phyloP scores from a whole-genome alignment of 2,797 vertebrate genomes.

The Huso huso region DNA sequence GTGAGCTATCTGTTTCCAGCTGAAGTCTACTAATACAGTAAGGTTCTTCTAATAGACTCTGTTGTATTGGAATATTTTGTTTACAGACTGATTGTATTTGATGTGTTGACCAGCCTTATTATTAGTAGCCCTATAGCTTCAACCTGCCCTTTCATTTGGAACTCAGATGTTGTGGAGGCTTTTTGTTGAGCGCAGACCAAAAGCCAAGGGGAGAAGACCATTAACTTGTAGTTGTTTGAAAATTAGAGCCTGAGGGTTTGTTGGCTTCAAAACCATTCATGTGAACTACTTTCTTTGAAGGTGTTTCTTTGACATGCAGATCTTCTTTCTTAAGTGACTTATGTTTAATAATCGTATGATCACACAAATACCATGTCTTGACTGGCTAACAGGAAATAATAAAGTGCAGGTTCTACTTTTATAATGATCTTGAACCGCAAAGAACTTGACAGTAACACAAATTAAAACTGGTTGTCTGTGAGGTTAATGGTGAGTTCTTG shows the following conservation, averaged over 20 bases:
- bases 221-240: not conserved
- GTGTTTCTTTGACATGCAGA: not conserved
- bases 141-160: slow-evolving; percentile 10
- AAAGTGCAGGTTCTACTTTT: too few relatives aligned
- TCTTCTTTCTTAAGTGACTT: not conserved
- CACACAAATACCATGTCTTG: not conserved
- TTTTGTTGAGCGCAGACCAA: slow-evolving; percentile 1
- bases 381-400: too few relatives aligned
- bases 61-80: too few relatives aligned
- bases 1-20: too few relatives aligned
- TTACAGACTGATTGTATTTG: not conserved
- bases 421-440: too few relatives aligned
- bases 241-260: slow-evolving; percentile 7
- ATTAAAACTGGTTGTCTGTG: too few relatives aligned
- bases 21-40: too few relatives aligned
- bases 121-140: slow-evolving; percentile 1
- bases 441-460: too few relatives aligned
- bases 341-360: not conserved
- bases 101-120: slow-evolving; percentile 9
- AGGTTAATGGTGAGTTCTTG: too few relatives aligned
- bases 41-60: too few relatives aligned
- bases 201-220: not conserved
- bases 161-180: not conserved
- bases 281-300: not conserved
- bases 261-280: not conserved